phyloP scores from a whole-genome alignment of 1,140 invertebrate species.

The Bombus waltoni region DNA sequence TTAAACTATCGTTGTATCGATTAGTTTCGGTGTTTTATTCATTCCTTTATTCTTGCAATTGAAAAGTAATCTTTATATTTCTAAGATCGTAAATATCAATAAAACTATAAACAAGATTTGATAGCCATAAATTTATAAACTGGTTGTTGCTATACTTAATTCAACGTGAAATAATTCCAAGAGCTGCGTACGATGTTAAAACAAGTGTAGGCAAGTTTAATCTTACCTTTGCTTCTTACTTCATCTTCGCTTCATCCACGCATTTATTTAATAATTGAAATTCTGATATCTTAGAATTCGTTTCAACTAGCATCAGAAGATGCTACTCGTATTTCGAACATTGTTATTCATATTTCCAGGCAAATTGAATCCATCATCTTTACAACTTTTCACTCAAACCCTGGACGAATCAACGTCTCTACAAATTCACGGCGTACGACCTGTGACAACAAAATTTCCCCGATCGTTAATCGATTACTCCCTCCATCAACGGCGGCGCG shows the following conservation, averaged over 20 bases:
- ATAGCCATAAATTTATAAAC: no score
- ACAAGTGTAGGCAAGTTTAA: neutral
- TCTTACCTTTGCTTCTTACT: neutral
- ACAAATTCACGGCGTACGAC: neutral
- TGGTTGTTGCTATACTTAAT: neutral
- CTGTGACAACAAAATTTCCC: conserved; percentile 1
- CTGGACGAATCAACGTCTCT: neutral
- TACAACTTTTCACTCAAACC: neutral
- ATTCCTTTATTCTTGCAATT: no score
- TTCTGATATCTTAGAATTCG: neutral
- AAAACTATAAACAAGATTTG: no score
- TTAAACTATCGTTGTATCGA: neutral
- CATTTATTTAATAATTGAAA: no score
- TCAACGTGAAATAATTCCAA: neutral
- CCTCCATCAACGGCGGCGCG: neutral
- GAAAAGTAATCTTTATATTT: no score
- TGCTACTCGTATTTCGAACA: neutral
- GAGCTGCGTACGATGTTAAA: neutral
- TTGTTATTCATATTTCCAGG: neutral
- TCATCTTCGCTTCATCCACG: no score
- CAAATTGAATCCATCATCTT: neutral
- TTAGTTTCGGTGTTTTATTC: neutral
- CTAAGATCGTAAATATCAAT: no score
- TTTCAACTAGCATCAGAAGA: neutral
- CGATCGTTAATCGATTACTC: conserved; percentile 17